Conservation (phyloP, 2,797 vertebrate species). For the Emys orbicularis region DNA sequence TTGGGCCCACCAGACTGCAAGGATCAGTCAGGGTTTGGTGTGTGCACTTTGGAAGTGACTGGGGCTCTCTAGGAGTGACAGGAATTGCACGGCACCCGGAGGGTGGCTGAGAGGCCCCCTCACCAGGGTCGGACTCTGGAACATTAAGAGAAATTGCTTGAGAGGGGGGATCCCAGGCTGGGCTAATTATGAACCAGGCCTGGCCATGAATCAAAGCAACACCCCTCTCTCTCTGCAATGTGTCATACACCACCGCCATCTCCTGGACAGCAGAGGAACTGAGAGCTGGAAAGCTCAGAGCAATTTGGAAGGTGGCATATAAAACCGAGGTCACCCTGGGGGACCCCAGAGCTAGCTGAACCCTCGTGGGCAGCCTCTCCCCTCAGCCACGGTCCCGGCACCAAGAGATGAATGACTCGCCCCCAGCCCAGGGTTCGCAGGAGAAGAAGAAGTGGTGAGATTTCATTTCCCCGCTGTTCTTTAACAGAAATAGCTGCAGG, state of each 20-base stretch:
- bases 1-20: not conserved
- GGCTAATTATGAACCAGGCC: not conserved
- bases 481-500: not conserved
- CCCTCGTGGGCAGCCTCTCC: not conserved
- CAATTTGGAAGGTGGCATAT: not conserved
- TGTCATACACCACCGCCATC: not conserved
- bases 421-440: too few species aligned
- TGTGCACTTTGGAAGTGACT: too few species aligned
- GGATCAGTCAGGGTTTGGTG: not conserved
- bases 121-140: too few species aligned
- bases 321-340: too few species aligned
- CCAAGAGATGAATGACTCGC: not conserved
- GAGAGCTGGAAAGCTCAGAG: not conserved
- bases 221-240: not conserved
- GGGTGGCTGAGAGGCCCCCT: not conserved
- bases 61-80: accelerated
- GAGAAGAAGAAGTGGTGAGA: too few species aligned
- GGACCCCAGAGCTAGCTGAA: not conserved
- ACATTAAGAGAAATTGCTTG: not conserved
- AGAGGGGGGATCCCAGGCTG: not conserved
- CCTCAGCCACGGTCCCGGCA: too few species aligned
- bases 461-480: too few species aligned
- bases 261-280: not conserved
- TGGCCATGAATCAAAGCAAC: not conserved
- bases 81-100: not conserved